Evolutionary conservation across 2,888 invertebrate genomes (phyloP).

Genomic region (Beris chalybata): DNA sequence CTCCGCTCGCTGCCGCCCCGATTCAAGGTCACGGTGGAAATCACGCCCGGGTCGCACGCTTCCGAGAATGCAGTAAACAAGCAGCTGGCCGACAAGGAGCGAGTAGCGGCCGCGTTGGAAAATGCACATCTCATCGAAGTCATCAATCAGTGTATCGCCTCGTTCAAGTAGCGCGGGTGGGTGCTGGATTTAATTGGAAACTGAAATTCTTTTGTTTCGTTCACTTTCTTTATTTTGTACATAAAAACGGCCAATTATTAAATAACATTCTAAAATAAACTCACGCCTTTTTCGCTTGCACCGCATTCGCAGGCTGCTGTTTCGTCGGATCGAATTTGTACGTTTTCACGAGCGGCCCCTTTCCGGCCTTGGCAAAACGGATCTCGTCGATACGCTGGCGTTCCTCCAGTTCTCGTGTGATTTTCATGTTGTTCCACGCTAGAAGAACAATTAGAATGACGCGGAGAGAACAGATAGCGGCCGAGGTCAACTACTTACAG

Average conservation of each 20-base stretch:
- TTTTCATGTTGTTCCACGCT: slow-evolving; percentile 83
- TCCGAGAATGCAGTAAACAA: slow-evolving; percentile 95
- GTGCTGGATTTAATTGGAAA: slow-evolving; percentile 2
- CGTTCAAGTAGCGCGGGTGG: not conserved
- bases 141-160: slow-evolving; percentile 86
- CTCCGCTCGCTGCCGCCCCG: slow-evolving; percentile 79
- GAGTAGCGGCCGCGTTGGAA: slow-evolving; percentile 96
- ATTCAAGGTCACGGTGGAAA: slow-evolving; percentile 84
- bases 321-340: slow-evolving; percentile 83
- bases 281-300: slow-evolving; percentile 60
- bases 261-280: slow-evolving; percentile 32
- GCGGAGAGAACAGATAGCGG: not conserved
- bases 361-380: slow-evolving; percentile 81
- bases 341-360: slow-evolving; percentile 84
- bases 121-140: slow-evolving; percentile 89
- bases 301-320: slow-evolving; percentile 51
- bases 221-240: slow-evolving; percentile 37
- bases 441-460: slow-evolving; percentile 41
- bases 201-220: not conserved
- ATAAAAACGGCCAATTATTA: slow-evolving; percentile 32
- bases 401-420: slow-evolving; percentile 75
- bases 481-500: slow-evolving; percentile 60
- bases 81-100: slow-evolving; percentile 95
- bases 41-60: slow-evolving; percentile 89
- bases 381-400: slow-evolving; percentile 74